Conservation (phyloP, 2,797 vertebrate species). For the Periophthalmus magnuspinnatus region DNA sequence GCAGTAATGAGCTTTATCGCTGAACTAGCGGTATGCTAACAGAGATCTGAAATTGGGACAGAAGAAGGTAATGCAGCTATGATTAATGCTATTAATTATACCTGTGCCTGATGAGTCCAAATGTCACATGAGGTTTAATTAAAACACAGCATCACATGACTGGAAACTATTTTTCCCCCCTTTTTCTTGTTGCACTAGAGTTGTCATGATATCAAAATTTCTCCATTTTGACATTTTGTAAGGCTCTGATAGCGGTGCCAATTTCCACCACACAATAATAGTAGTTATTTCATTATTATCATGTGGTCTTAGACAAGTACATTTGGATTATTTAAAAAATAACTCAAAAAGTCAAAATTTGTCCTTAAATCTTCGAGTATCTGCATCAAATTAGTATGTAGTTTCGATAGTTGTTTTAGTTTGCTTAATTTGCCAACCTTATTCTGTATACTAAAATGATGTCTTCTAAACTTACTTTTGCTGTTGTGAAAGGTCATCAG, state of each 20-base stretch:
- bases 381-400: background rate
- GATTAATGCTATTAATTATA: conserved; percentile 13
- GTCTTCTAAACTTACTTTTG: conserved; percentile 20
- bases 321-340: too few relatives aligned
- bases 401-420: background rate
- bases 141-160: background rate
- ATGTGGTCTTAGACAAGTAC: too few relatives aligned
- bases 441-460: background rate
- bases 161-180: background rate
- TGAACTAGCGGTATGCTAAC: background rate
- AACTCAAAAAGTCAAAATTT: too few relatives aligned
- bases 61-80: background rate
- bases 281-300: too few relatives aligned
- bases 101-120: background rate
- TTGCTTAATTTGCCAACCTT: background rate
- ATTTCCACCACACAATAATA: too few relatives aligned
- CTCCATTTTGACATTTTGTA: background rate
- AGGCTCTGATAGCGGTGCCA: background rate
- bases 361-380: background rate
- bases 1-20: background rate
- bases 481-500: conserved; percentile 5
- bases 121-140: background rate
- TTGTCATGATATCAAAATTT: background rate
- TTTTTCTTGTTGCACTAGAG: background rate
- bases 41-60: background rate